Evolutionary conservation across 2,113 vertebrate genomes (phyloP), one percentile per base, ranked within the genome.

Genomic region (Lophius piscatorius): DNA sequence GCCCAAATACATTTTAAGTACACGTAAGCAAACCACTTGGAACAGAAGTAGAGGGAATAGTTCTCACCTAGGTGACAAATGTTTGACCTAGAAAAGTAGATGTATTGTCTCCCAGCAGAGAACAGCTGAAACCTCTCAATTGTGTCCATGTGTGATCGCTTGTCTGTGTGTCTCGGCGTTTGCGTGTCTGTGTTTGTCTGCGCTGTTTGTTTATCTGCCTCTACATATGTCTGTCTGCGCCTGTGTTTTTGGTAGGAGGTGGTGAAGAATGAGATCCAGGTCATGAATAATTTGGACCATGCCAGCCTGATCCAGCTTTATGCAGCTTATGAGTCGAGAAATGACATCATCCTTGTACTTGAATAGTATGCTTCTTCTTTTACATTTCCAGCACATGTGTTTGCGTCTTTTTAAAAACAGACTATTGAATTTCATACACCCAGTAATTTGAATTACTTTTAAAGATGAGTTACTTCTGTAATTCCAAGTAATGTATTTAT

Each of bases 231-330:
- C 4, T 36, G 50, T 41, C 47, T 78, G 64, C 45, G 9, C 70
- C 42, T 69, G 65, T 83, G 73, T 60, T 47, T 84, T 87, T 80
- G 81, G 65, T 88, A 99, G 97, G 96, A 98, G 36, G 90, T 94
- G 74, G 95, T 96, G 49, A 98, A 93, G 89, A 98, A 97, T 56
- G 97, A 99, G 87, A 97, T 99, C 78, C 94, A 79, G 42, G 91
- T 98, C 29, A 99, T 99, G 97, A 99, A 99, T 87, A 95, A 97
- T 68, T 89, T 99, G 77, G 94, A 97, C 90, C 97, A 99, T 0
- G 91, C 92, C 78, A 98, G 92, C 83, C 92, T 99, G 82, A 96
- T 99, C 72, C 95, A 99, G 81, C 92, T 99, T 10, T 99, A 99
- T 20, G 97, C 97, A 57, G 94, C 96, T 56, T 99, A 97, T 34